Evolutionary conservation across 2,797 vertebrate genomes (phyloP).

Genomic region (Muscicapa striata): DNA sequence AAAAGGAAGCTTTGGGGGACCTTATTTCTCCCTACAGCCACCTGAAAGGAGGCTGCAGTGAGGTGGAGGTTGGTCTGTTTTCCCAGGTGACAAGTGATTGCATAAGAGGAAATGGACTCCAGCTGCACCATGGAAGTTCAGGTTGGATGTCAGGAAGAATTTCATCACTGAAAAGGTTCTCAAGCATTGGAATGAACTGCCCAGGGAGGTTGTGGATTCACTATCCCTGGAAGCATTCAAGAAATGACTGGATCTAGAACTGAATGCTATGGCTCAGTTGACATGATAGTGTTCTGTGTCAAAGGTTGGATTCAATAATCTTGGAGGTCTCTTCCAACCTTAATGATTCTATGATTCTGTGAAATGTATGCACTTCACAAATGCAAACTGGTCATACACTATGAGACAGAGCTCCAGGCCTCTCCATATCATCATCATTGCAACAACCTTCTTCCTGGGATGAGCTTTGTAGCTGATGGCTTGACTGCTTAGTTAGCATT

Average conservation of each 20-base stretch:
- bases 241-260: not conserved
- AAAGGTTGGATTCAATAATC: not conserved
- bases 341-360: not conserved
- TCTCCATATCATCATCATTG: not conserved
- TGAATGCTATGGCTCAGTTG: not conserved
- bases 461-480: not conserved
- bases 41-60: not conserved
- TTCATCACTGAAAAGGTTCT: not conserved
- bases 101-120: not conserved
- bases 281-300: not conserved
- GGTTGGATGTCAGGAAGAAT: not conserved
- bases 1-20: not conserved
- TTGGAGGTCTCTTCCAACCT: not conserved
- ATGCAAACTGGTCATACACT: not conserved
- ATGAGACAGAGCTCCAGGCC: not conserved
- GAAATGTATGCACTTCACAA: not conserved
- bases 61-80: not conserved
- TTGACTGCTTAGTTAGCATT: not conserved
- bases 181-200: not conserved
- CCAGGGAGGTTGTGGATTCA: not conserved
- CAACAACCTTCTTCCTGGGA: not conserved
- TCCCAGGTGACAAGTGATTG: too few species aligned
- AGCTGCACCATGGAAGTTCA: not conserved
- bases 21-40: too few species aligned
- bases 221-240: not conserved